These are phyloP conservation scores for Ctena decussata DNA, from an alignment of 2,888 invertebrate species.

Conservation along the genomic window DNA sequence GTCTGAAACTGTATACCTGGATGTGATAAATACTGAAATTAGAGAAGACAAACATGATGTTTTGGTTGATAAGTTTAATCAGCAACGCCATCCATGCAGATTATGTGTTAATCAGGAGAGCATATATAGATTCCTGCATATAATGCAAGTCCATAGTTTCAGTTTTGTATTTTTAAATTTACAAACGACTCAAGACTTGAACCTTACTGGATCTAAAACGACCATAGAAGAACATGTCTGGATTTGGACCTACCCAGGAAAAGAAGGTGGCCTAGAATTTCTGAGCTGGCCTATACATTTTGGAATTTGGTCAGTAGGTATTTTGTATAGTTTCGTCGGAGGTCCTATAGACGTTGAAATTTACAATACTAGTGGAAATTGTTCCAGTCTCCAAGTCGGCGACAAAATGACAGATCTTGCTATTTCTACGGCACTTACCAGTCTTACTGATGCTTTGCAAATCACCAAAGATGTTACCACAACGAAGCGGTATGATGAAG, in stretches of 20 bases:
- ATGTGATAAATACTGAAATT: too few species aligned
- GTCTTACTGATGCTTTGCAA: background rate
- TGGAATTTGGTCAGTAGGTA: background rate
- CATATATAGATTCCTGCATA: constrained; percentile 31
- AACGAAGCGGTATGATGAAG: background rate
- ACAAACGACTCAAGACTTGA: background rate
- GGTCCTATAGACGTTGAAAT: constrained; percentile 1
- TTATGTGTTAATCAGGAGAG: background rate
- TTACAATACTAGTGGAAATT: constrained; percentile 15
- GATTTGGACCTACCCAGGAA: constrained; percentile 54
- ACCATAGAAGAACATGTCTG: constrained; percentile 33
- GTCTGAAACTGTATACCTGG: too few species aligned
- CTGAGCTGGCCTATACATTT: constrained; percentile 50
- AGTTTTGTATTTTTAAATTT: constrained; percentile 38
- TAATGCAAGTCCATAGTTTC: background rate
- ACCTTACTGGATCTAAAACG: background rate
- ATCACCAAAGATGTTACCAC: background rate
- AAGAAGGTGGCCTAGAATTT: constrained; percentile 36
- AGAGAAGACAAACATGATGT: too few species aligned
- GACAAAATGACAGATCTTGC: background rate
- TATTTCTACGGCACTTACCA: background rate
- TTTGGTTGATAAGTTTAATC: too few species aligned
- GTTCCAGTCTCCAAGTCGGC: constrained; percentile 35
- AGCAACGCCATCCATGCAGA: too few species aligned
- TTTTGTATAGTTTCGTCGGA: background rate